These are phyloP conservation scores for Mellilla xanthometata DNA, from an alignment of 2,888 invertebrate species.

Conservation along the genomic window DNA sequence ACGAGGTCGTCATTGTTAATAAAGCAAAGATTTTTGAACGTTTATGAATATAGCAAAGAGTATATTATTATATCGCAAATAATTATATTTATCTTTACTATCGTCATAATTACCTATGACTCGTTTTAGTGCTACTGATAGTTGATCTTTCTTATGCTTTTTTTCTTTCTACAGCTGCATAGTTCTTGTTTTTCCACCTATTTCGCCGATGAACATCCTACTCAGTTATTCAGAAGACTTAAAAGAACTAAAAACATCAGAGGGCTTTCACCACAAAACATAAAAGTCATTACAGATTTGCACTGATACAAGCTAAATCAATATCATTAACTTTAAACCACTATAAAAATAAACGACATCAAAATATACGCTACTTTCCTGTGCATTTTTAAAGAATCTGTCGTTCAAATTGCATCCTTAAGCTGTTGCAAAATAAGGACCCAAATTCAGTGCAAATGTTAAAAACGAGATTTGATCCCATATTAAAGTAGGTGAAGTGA, in stretches of 20 bases:
- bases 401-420: slow-evolving; percentile 25
- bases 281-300: slow-evolving; percentile 55
- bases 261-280: slow-evolving; percentile 21
- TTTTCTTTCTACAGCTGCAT: too few relatives aligned
- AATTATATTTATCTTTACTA: too few relatives aligned
- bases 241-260: neutral
- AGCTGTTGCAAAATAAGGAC: slow-evolving; percentile 12
- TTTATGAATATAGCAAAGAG: too few relatives aligned
- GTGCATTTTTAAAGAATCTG: slow-evolving; percentile 39
- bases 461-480: slow-evolving; percentile 17
- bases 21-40: too few relatives aligned
- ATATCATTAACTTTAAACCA: slow-evolving; percentile 80
- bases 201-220: too few relatives aligned
- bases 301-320: slow-evolving; percentile 69
- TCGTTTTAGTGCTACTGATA: too few relatives aligned
- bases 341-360: slow-evolving; percentile 74
- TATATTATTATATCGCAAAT: too few relatives aligned
- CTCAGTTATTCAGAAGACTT: too few relatives aligned
- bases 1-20: too few relatives aligned
- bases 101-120: too few relatives aligned
- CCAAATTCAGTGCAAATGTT: slow-evolving; percentile 8
- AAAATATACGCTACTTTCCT: slow-evolving; percentile 57
- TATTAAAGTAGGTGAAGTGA: slow-evolving; percentile 17
- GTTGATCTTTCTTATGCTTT: too few relatives aligned
- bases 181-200: too few relatives aligned